phyloP scores from a whole-genome alignment of 30 jellyfish, hydroid and myxozoan species.

The Cassiopea xamachana region DNA sequence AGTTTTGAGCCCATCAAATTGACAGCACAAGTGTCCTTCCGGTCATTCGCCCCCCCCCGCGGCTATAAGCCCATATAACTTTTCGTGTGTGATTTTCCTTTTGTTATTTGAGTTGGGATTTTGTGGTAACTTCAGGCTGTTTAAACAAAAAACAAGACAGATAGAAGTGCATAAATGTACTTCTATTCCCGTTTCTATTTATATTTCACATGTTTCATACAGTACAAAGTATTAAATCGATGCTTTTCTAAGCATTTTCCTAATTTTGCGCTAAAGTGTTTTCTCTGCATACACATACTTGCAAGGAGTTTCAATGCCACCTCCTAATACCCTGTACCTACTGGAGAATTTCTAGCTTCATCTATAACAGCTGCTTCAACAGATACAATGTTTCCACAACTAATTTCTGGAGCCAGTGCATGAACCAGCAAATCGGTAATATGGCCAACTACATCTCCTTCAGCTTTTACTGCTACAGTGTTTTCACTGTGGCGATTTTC shows the following conservation, averaged over 20 bases:
- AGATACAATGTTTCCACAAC: constrained; percentile 15
- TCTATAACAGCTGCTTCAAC: constrained; percentile 5
- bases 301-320: constrained; percentile 12
- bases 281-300: constrained; percentile 10
- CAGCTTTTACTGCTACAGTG: too few relatives aligned
- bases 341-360: constrained; percentile 13
- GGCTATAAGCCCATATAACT: constrained; percentile 5
- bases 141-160: constrained; percentile 17
- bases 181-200: constrained; percentile 15
- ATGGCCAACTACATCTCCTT: not conserved
- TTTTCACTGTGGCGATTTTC: too few relatives aligned
- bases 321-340: constrained; percentile 21
- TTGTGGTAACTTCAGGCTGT: constrained; percentile 19
- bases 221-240: not conserved
- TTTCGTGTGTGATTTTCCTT: not conserved
- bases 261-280: constrained; percentile 3
- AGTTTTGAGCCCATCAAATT: constrained; percentile 5
- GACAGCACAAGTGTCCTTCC: constrained; percentile 12
- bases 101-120: constrained; percentile 17
- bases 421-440: constrained; percentile 3
- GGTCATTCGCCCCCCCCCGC: not conserved
- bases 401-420: constrained; percentile 5
- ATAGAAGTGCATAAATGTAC: not conserved
- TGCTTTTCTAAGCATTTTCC: constrained; percentile 18
- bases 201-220: constrained; percentile 3